Evolutionary conservation across 1,140 invertebrate genomes (phyloP).

Genomic region (Antheraea pernyi): DNA sequence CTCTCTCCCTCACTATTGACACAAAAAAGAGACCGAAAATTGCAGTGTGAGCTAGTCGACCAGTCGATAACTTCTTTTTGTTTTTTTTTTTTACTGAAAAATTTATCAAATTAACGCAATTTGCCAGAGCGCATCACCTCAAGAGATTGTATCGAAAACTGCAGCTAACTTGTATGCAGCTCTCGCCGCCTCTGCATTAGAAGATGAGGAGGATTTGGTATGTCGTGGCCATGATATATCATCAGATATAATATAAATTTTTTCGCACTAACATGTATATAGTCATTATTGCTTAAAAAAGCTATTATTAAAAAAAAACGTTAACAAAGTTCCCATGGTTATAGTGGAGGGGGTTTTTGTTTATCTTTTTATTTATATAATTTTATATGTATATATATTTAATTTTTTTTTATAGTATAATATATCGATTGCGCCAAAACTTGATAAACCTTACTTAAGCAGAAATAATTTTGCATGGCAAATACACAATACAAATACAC

Average conservation of each 20-base stretch:
- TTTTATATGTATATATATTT: no score
- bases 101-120: neutral
- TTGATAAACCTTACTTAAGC: neutral
- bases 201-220: conserved; percentile 77
- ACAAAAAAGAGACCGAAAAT: no score
- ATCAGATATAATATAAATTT: neutral
- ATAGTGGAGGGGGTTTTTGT: no score
- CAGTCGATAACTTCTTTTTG: no score
- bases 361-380: no score
- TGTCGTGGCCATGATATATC: conserved; percentile 15
- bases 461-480: neutral
- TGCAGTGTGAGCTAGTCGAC: no score
- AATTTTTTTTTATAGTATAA: no score
- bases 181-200: conserved; percentile 69
- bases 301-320: neutral
- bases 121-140: conserved; percentile 22
- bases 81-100: no score
- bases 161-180: conserved; percentile 77
- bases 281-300: neutral
- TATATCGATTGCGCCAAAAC: no score
- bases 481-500: neutral
- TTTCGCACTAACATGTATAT: conserved; percentile 6
- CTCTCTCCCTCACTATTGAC: no score
- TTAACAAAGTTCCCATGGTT: no score
- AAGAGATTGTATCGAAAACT: conserved; percentile 74